Conservation (phyloP, 37 sponge, comb jelly and placozoan species). For the Ephydatia muelleri region DNA sequence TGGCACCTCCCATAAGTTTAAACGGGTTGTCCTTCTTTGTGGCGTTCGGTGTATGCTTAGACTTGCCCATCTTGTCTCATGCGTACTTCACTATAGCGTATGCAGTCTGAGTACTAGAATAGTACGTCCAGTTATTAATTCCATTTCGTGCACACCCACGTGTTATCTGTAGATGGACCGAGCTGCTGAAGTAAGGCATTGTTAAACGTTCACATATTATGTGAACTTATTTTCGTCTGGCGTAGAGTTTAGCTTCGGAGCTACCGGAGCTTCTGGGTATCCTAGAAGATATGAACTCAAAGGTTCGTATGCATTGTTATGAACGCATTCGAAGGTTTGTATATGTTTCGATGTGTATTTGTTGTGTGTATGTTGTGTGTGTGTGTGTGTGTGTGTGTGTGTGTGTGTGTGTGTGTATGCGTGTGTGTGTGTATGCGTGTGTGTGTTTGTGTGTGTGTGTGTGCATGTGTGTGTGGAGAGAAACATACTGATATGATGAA, state of each 20-base stretch:
- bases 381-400: no score
- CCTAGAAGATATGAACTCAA: constrained; percentile 17
- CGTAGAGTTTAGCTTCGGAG: constrained; percentile 3
- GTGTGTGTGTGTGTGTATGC: no score
- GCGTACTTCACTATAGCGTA: no score
- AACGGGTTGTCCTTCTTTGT: background rate
- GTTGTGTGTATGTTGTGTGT: no score
- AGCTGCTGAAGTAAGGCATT: background rate
- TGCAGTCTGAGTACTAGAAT: no score
- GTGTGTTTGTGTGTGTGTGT: no score
- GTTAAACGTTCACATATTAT: background rate
- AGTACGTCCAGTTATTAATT: background rate
- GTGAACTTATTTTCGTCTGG: background rate
- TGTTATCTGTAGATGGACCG: background rate
- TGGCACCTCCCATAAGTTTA: background rate
- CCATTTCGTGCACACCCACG: constrained; percentile 1
- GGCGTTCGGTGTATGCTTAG: background rate
- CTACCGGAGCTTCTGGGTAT: constrained; percentile 30
- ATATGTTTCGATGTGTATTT: background rate
- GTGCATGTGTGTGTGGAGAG: no score
- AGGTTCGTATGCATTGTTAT: constrained; percentile 2
- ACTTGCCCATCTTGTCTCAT: background rate
- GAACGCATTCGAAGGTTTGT: background rate
- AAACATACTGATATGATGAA: no score
- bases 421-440: background rate